Evolutionary conservation across 2,113 vertebrate species (phyloP), one percentile per base, ranked within the genome.

Genomic region (Naja naja): DNA sequence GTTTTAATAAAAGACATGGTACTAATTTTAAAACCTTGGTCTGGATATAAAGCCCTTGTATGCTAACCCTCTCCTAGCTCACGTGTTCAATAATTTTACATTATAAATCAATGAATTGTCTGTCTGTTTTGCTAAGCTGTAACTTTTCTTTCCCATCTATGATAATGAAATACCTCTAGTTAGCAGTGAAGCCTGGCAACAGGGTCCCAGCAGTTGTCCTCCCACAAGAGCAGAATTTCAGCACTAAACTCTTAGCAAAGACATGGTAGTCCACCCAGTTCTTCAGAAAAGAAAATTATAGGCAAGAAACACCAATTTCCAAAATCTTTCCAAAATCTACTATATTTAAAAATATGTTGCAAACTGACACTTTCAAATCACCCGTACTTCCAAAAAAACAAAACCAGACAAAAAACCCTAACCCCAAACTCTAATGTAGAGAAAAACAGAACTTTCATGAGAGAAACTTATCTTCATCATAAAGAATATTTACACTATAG

Each of bases 41-140:
- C 64, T 34, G 69, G 11, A 34, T 34, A 88, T 47, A 88, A 92
- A 92, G 58, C 23, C 81, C 55, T 90, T 87, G 25, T 45, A n/a
- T 3, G 34, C 55, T 43, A 90, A 60, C 3, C n/a, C 27, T 90
- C 49, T 53, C 39, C 85, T 88, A 47, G 27, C 52, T 69, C 85
- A 49, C 56, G 43, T 30, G 20, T n/a, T 88, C 39, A 81, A 54
- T 93, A 85, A 91, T 89, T 53, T 89, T 53, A 52, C 47, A 86
- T 60, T 39, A 45, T 87, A 86, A 89, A 69, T 92, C 93, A 91
- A 54, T 39, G n/a, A 87, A 39, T 54, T 89, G 60, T 85, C 74
- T 25, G 8, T 47, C 16, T 5, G 47, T 53, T 56, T n/a, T 54
- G 39, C 47, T 88, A 90, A 69, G 43, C 69, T 69, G 25, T 45